Percentiles rank a stretch among this genome's conserved stretches.
Conservation (phyloP, 2,113 vertebrate species). For the Coptodon bakossiorum region DNA sequence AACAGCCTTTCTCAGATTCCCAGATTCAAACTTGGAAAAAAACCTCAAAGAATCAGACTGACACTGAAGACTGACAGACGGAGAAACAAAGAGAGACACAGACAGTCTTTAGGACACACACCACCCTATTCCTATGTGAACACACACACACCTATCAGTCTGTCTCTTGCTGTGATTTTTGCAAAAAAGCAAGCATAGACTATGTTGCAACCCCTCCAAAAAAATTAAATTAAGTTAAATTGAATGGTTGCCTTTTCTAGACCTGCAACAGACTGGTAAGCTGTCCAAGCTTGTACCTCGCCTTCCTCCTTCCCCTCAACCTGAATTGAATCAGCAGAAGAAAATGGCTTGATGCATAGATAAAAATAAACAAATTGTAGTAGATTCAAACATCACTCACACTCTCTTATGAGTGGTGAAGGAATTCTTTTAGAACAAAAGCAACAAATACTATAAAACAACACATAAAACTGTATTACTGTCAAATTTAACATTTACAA, state of each 20-base stretch:
- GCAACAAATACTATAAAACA: background rate
- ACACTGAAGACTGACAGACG: constrained; percentile 53
- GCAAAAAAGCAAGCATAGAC: background rate
- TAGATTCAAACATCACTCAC: background rate
- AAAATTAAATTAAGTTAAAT: background rate
- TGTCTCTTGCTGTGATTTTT: background rate
- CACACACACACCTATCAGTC: background rate
- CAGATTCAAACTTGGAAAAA: constrained; percentile 86
- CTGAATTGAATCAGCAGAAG: background rate
- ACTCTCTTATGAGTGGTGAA: background rate
- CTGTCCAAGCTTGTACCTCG: background rate
- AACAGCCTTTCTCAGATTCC: constrained; percentile 87
- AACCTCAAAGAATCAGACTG: constrained; percentile 71
- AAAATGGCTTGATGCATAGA: background rate
- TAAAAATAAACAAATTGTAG: background rate
- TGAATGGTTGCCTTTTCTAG: background rate
- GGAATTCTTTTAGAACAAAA: background rate
- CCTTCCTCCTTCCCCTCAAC: background rate
- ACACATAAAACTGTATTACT: background rate
- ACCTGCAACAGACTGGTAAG: background rate
- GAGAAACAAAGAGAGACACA: background rate
- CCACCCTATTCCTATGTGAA: background rate
- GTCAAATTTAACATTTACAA: background rate
- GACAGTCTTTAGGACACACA: background rate
- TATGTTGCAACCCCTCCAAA: background rate